Evolutionary conservation across 2,113 vertebrate genomes (phyloP), one percentile per base, ranked within the genome.

Genomic region (Nycticryphes semicollaris): DNA sequence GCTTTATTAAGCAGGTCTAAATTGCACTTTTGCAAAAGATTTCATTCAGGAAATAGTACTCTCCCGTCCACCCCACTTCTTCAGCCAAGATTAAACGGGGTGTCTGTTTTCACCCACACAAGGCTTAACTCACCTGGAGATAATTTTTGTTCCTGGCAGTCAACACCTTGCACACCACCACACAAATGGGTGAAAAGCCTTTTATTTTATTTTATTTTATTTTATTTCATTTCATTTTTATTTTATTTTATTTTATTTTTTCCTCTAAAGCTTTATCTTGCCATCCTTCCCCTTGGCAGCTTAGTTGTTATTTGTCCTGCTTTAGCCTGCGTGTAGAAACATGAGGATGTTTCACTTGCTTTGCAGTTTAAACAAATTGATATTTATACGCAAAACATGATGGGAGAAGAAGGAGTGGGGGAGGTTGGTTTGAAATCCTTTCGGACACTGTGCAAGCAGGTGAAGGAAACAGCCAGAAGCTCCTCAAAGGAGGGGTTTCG

Each of bases 371-470:
- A 92, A 68, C 45, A 92, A 84, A 66, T 30, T 33, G 23, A 60
- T 67, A 64, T 75, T 85, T 85, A 39, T 18, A 62, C 11, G 21
- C 60, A 60, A 82, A 91, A 93, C 56, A 16, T 1, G 1, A 14
- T 35, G n/a, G n/a, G n/a, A n/a, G n/a, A n/a, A n/a, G n/a, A n/a
- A n/a, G n/a, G n/a, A n/a, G n/a, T n/a, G n/a, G n/a, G n/a, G n/a
- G n/a, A n/a, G n/a, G n/a, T n/a, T n/a, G n/a, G n/a, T n/a, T 45
- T 78, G 79, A 84, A 92, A 96, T 94, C 62, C 48, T 83, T 74
- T 74, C 51, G 59, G 79, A 82, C 74, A 63, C 41, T 3, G 5
- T 37, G 63, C 50, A 87, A 85, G 80, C 59, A 96, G 96, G 90
- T 62, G 69, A 90, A 94, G 93, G 59, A 81, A n/a, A n/a, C n/a